A percentile compares a stretch with the other conserved stretches of the same genome.
These are phyloP conservation scores for Elanus axillaris DNA, from an alignment of 2,113 vertebrate genomes.

Conservation along the genomic window DNA sequence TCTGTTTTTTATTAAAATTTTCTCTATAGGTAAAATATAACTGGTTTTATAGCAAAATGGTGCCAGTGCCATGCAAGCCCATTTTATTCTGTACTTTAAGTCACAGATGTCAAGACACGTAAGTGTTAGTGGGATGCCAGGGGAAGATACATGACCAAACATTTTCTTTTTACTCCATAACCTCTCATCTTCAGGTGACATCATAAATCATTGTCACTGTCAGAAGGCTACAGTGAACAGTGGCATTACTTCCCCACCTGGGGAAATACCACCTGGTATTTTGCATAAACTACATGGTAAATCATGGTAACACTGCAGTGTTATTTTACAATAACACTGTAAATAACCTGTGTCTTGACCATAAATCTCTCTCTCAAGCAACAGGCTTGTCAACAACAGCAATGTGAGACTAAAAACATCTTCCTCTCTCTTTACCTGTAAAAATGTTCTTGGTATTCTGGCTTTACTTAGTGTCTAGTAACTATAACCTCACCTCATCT, in stretches of 20 bases:
- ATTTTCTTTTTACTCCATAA: background rate
- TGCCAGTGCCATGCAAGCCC: background rate
- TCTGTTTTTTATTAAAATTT: background rate
- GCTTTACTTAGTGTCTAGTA: background rate
- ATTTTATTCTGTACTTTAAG: background rate
- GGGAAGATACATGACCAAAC: background rate
- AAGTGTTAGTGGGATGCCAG: background rate
- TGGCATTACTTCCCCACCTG: constrained; percentile 23
- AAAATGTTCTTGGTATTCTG: background rate
- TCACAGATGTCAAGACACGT: background rate
- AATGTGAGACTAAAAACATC: background rate
- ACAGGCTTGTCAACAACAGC: background rate
- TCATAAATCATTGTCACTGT: constrained; percentile 55
- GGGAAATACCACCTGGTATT: constrained; percentile 57
- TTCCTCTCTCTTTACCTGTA: background rate
- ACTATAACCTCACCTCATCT: background rate
- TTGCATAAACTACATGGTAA: constrained; percentile 64
- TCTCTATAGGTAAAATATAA: background rate
- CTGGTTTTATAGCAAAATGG: background rate
- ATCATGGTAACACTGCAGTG: constrained; percentile 36
- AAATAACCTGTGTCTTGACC: constrained; percentile 54
- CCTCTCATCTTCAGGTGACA: constrained; percentile 16
- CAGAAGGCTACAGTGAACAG: background rate
- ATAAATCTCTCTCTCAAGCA: constrained; percentile 47
- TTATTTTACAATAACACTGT: constrained; percentile 50